Percentiles rank a stretch among this genome's conserved stretches.
These are phyloP conservation scores for Prunella himalayana DNA, from an alignment of 2,113 vertebrate species.

Conservation along the genomic window DNA sequence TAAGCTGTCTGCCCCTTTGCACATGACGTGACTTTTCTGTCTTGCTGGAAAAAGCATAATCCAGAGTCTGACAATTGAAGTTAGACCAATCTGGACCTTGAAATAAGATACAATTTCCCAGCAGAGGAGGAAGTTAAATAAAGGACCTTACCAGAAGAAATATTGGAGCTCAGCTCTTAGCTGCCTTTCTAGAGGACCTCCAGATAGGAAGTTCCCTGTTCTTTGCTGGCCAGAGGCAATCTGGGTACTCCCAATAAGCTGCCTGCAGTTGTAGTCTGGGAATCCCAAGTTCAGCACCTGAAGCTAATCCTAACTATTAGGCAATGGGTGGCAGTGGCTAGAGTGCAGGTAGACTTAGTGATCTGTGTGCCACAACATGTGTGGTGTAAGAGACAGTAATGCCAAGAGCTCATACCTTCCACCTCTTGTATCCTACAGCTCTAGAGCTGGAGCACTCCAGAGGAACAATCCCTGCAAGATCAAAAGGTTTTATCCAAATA, in stretches of 20 bases:
- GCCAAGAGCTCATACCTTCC: background rate
- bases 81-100: background rate
- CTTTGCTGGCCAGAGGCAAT: background rate
- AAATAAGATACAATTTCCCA: background rate
- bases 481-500: constrained; percentile 68
- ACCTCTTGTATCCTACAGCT: constrained; percentile 58
- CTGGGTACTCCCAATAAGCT: background rate
- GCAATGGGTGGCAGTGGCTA: background rate
- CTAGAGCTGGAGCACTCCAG: constrained; percentile 77
- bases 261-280: background rate
- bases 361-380: background rate
- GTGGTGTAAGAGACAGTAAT: background rate
- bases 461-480: constrained; percentile 75
- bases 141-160: background rate
- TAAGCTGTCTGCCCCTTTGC: background rate
- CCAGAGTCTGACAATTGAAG: background rate
- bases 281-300: background rate
- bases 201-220: background rate
- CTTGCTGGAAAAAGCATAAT: background rate
- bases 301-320: background rate
- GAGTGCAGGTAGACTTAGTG: background rate
- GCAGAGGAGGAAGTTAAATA: background rate
- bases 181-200: background rate
- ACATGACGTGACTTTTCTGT: background rate
- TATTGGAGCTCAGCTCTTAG: background rate